A percentile compares a stretch with the other conserved stretches of the same genome.
Conservation (phyloP, 1,140 invertebrate genomes). For the Drosophila nigromelanica region DNA sequence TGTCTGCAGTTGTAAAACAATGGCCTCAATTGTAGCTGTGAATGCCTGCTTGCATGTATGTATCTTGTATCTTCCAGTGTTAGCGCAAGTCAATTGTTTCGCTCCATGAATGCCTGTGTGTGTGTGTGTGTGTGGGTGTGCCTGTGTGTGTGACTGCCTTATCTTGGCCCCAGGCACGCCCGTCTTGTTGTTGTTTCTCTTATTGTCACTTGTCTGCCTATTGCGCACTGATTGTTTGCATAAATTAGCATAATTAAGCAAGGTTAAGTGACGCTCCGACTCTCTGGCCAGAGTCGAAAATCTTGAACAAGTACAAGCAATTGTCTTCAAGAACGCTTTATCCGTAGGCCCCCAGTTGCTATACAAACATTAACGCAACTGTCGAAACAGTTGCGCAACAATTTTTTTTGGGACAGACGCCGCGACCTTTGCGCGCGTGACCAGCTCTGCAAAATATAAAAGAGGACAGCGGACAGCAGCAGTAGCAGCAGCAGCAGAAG, state of each 20-base stretch:
- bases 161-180: slow-evolving; percentile 65
- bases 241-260: slow-evolving; percentile 81
- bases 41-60: slow-evolving; percentile 44
- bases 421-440: slow-evolving; percentile 55
- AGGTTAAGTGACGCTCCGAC: slow-evolving; percentile 33
- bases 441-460: slow-evolving; percentile 58
- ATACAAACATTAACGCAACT: slow-evolving; percentile 29
- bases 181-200: slow-evolving; percentile 37
- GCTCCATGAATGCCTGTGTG: slow-evolving; percentile 22
- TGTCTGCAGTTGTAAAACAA: slow-evolving; percentile 78
- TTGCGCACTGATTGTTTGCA: slow-evolving; percentile 76
- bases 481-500: slow-evolving; percentile 13
- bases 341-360: neutral
- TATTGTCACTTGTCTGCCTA: slow-evolving; percentile 75
- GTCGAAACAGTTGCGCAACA: slow-evolving; percentile 49
- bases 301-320: slow-evolving; percentile 23
- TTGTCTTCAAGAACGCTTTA: slow-evolving; percentile 20
- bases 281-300: neutral
- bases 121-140: slow-evolving; percentile 14
- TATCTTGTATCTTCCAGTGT: slow-evolving; percentile 74
- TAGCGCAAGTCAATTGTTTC: slow-evolving; percentile 71
- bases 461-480: slow-evolving; percentile 13
- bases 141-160: slow-evolving; percentile 42
- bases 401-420: slow-evolving; percentile 39
- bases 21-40: slow-evolving; percentile 65